phyloP scores from a whole-genome alignment of 1,140 invertebrate genomes.

The Sinella curviseta region DNA sequence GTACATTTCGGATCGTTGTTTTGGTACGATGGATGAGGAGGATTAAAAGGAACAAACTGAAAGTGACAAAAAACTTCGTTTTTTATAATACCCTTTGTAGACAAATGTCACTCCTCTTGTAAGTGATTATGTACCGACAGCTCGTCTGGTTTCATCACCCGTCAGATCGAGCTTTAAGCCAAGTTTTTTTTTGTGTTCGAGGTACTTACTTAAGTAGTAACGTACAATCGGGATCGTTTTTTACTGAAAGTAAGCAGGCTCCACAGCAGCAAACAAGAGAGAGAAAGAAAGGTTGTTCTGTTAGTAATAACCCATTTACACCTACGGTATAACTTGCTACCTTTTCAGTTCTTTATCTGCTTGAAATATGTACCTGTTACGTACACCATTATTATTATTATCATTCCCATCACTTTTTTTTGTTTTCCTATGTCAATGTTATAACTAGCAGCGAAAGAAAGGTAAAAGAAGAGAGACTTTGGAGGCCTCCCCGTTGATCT shows the following conservation, averaged over 20 bases:
- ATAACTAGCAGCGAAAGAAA: not conserved
- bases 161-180: not conserved
- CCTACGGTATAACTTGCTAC: too few species aligned
- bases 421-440: too few species aligned
- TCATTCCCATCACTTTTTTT: too few species aligned
- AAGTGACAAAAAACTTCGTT: slow-evolving; percentile 14
- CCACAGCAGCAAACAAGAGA: too few species aligned
- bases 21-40: not conserved
- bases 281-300: too few species aligned
- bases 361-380: not conserved
- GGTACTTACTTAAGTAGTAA: not conserved
- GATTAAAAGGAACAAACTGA: not conserved
- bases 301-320: too few species aligned
- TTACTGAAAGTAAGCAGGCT: not conserved
- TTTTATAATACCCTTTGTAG: slow-evolving; percentile 8
- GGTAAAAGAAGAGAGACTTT: too few species aligned
- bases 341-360: not conserved
- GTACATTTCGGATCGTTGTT: not conserved
- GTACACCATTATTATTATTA: not conserved
- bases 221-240: not conserved
- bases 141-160: not conserved
- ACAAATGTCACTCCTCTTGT: slow-evolving; percentile 22
- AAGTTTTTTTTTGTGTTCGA: not conserved
- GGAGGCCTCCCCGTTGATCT: too few species aligned
- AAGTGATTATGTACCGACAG: slow-evolving; percentile 22